These are phyloP conservation scores for Stenodema calcarata DNA, from an alignment of 2,888 invertebrate genomes.

Conservation along the genomic window DNA sequence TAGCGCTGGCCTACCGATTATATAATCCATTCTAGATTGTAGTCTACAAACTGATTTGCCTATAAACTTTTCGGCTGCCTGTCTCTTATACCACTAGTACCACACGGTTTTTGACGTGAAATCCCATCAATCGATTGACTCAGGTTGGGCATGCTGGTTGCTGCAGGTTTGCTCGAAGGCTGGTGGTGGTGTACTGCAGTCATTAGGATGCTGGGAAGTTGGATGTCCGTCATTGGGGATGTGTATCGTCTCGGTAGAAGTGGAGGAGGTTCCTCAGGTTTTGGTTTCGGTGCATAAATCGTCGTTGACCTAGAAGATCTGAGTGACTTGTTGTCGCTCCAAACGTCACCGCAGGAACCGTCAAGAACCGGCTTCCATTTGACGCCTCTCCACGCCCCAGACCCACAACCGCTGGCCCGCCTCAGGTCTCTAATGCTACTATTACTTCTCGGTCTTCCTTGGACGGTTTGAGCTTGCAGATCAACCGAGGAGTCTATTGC, in stretches of 20 bases:
- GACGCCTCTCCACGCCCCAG: constrained; percentile 60
- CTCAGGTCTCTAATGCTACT: constrained; percentile 31
- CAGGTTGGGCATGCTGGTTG: constrained; percentile 48
- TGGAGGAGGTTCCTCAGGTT: neutral
- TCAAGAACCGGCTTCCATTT: constrained; percentile 60
- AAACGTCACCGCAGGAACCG: constrained; percentile 51
- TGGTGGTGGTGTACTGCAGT: neutral
- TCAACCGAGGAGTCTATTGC: neutral
- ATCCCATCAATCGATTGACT: neutral
- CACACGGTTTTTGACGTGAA: neutral
- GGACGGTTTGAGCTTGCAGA: neutral
- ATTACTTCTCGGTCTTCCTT: neutral
- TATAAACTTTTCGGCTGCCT: neutral
- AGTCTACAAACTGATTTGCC: no score
- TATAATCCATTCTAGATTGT: no score
- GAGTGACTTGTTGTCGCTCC: constrained; percentile 50
- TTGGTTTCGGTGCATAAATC: neutral
- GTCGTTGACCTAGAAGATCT: constrained; percentile 11
- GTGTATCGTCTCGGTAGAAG: constrained; percentile 18
- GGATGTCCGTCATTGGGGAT: constrained; percentile 10
- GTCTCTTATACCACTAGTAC: neutral
- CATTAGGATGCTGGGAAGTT: neutral
- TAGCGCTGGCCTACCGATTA: no score
- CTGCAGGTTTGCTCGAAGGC: neutral
- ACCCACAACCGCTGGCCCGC: constrained; percentile 59